phyloP scores from a whole-genome alignment of 2,888 invertebrate genomes.

The Chrysolina oricalcia region DNA sequence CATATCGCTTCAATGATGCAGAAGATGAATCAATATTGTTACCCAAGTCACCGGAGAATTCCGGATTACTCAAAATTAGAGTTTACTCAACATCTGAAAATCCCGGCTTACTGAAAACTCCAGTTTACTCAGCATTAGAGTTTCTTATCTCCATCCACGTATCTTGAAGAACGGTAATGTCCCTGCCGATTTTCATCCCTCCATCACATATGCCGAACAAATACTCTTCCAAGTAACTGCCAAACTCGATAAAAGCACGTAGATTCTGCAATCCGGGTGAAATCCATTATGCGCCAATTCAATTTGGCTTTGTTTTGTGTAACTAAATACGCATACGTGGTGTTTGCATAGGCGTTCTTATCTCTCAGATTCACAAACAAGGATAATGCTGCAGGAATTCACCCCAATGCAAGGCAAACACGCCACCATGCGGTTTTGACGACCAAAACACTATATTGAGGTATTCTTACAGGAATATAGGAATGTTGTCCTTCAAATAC shows the following conservation, averaged over 20 bases:
- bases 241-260: slow-evolving; percentile 51
- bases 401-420: slow-evolving; percentile 46
- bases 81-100: no score
- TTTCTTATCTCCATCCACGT: no score
- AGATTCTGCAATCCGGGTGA: slow-evolving; percentile 39
- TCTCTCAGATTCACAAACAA: slow-evolving; percentile 50
- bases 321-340: slow-evolving; percentile 51
- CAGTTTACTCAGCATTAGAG: no score
- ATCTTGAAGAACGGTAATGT: background rate
- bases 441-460: slow-evolving; percentile 4
- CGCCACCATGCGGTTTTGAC: slow-evolving; percentile 22
- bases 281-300: slow-evolving; percentile 57
- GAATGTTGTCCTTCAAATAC: no score
- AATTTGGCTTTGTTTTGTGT: slow-evolving; percentile 56
- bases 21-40: no score
- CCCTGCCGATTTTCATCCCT: background rate
- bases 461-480: background rate
- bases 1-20: no score
- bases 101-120: no score
- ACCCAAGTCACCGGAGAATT: no score
- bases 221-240: slow-evolving; percentile 29
- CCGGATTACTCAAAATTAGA: no score
- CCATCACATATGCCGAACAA: background rate
- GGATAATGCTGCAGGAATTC: slow-evolving; percentile 46
- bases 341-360: slow-evolving; percentile 52